phyloP scores from a whole-genome alignment of 2,797 vertebrate species.

The Myripristis murdjan region DNA sequence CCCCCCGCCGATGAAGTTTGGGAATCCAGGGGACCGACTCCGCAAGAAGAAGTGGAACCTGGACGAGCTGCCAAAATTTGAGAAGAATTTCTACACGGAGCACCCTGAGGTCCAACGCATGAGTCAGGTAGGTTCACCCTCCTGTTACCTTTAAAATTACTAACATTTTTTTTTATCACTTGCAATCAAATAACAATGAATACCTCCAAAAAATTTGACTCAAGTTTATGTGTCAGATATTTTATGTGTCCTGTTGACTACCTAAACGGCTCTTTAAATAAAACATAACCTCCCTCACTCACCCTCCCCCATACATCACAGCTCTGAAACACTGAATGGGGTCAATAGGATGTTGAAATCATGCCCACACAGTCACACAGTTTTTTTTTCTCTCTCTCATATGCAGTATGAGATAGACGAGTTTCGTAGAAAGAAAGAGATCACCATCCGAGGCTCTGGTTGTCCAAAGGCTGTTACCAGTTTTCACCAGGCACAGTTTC shows the following conservation, averaged over 20 bases:
- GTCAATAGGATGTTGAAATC: too few relatives aligned
- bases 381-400: background rate
- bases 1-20: conserved; percentile 93
- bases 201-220: too few relatives aligned
- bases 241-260: too few relatives aligned
- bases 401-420: conserved; percentile 94
- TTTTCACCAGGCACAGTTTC: conserved; percentile 96
- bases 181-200: too few relatives aligned
- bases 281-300: too few relatives aligned
- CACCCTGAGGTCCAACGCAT: conserved; percentile 92
- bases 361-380: too few relatives aligned
- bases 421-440: conserved; percentile 93
- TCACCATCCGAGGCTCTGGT: conserved; percentile 92
- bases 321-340: too few relatives aligned
- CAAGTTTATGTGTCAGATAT: too few relatives aligned
- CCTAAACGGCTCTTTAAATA: too few relatives aligned
- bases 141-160: too few relatives aligned
- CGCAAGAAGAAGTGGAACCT: conserved; percentile 98
- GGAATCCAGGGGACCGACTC: conserved; percentile 96
- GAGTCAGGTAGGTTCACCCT: conserved; percentile 89
- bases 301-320: too few relatives aligned
- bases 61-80: conserved; percentile 96
- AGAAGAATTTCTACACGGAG: conserved; percentile 98
- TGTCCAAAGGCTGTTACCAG: conserved; percentile 90
- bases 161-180: too few relatives aligned